A percentile compares a stretch with the other conserved stretches of the same genome.
phyloP scores from a whole-genome alignment of 2,113 vertebrate species.

The mouse (Mus musculus) region DNA sequence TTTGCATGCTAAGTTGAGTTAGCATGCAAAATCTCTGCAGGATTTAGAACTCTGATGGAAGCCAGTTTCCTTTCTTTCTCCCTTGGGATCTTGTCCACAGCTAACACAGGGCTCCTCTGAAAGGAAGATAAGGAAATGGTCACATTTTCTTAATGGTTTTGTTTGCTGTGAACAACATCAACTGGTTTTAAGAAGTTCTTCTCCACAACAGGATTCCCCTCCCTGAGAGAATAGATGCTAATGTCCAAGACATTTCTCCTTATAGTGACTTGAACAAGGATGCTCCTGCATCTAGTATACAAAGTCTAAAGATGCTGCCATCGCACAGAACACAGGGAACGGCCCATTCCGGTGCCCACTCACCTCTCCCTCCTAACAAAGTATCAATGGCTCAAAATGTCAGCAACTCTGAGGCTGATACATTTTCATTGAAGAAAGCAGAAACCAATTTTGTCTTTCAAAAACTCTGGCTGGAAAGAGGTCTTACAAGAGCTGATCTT shows the following conservation, averaged over 20 bases:
- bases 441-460: neutral
- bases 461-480: neutral
- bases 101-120: neutral
- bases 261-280: fast-evolving
- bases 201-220: neutral
- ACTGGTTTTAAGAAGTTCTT: too few relatives aligned
- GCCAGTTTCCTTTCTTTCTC: neutral
- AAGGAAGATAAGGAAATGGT: neutral
- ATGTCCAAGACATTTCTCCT: neutral
- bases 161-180: neutral
- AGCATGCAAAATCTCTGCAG: neutral
- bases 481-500: neutral
- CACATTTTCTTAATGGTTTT: neutral
- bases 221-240: neutral
- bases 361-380: neutral
- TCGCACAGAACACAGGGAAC: fast-evolving
- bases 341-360: neutral
- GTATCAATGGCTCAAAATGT: neutral
- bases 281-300: fast-evolving
- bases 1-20: neutral
- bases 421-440: neutral
- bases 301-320: neutral
- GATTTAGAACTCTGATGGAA: neutral
- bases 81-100: fast-evolving
- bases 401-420: neutral